Percentiles rank a stretch among this genome's conserved stretches.
phyloP scores from a whole-genome alignment of 2,113 vertebrate genomes.

The Macquaria ambigua region DNA sequence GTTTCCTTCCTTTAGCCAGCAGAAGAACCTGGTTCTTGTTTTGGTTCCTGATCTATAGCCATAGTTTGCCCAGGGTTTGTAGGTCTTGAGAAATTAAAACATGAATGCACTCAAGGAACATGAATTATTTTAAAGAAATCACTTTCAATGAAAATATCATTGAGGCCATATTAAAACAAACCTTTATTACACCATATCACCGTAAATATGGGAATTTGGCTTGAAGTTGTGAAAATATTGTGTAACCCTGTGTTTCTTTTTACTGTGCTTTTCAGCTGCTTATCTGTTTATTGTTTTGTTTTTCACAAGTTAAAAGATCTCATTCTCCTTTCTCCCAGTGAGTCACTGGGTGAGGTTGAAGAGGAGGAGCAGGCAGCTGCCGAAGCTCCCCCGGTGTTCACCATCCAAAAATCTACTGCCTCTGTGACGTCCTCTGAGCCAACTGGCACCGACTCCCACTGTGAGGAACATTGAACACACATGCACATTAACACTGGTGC shows the following conservation, averaged over 20 bases:
- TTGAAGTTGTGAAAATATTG: neutral
- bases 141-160: neutral
- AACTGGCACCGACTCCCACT: conserved; percentile 80
- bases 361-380: conserved; percentile 40
- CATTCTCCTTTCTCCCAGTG: conserved; percentile 60
- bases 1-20: neutral
- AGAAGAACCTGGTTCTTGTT: neutral
- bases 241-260: neutral
- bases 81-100: neutral
- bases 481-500: neutral
- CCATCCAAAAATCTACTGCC: conserved; percentile 66
- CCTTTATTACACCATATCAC: neutral
- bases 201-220: neutral
- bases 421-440: conserved; percentile 78
- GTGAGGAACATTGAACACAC: conserved; percentile 64
- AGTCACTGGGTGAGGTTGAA: conserved; percentile 41
- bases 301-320: neutral
- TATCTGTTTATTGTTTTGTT: neutral
- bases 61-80: neutral
- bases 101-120: too few species aligned
- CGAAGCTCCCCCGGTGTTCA: conserved; percentile 42
- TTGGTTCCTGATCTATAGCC: neutral
- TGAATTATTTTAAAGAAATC: neutral
- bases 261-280: neutral
- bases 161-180: neutral